Evolutionary conservation across 2,113 vertebrate species (phyloP).

Genomic region (Leiothrix lutea): DNA sequence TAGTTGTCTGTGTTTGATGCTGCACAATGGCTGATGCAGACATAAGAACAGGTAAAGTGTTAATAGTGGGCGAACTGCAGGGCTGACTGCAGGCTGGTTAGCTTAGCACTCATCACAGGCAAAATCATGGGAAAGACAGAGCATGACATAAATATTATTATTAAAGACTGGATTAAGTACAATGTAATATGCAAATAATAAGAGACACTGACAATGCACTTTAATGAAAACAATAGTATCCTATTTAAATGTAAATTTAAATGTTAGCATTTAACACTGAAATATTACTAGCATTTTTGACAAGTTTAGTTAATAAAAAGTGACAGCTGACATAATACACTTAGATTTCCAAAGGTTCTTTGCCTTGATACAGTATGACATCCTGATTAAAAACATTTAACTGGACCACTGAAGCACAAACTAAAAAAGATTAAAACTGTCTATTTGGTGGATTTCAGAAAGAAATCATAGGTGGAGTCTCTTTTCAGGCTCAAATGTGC

Average conservation of each 20-base stretch:
- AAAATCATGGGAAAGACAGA: background rate
- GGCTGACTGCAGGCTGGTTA: background rate
- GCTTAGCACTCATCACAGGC: background rate
- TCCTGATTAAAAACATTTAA: constrained; percentile 34
- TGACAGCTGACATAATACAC: constrained; percentile 1
- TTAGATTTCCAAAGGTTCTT: background rate
- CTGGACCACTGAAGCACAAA: constrained; percentile 13
- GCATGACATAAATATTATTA: background rate
- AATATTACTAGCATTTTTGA: background rate
- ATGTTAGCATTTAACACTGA: background rate
- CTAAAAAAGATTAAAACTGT: background rate
- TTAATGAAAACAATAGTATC: background rate
- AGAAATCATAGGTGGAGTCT: background rate
- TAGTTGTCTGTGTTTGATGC: background rate
- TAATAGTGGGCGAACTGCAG: background rate
- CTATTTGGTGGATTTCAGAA: background rate
- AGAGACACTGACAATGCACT: background rate
- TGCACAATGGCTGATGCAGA: background rate
- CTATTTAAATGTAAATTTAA: background rate
- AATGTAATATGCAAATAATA: background rate
- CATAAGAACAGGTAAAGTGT: background rate
- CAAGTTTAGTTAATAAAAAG: constrained; percentile 27
- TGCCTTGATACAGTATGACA: background rate
- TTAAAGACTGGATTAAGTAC: background rate
- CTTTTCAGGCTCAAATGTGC: background rate